These are phyloP conservation scores for Protodeltote pygarga DNA, from an alignment of 2,888 invertebrate genomes.

Conservation along the genomic window DNA sequence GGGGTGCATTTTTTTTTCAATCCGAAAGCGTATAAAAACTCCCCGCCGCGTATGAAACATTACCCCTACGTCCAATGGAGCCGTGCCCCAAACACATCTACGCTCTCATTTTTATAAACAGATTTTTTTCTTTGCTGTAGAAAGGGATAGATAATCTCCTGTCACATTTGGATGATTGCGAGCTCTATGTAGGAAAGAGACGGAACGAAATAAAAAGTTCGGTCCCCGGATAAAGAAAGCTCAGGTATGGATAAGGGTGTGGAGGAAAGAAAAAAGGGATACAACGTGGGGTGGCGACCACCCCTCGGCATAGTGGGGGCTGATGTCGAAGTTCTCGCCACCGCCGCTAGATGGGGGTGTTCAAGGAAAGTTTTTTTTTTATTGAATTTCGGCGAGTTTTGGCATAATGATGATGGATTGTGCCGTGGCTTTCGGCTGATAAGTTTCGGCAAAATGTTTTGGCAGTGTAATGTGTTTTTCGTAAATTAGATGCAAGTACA, in stretches of 20 bases:
- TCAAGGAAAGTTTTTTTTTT: conserved; percentile 77
- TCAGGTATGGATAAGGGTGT: conserved; percentile 86
- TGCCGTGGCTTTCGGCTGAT: conserved; percentile 79
- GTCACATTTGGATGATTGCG: conserved; percentile 45
- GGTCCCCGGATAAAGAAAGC: conserved; percentile 84
- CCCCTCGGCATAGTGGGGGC: conserved; percentile 67
- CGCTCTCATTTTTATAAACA: conserved; percentile 82
- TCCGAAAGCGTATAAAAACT: conserved; percentile 75
- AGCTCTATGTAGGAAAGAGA: conserved; percentile 64
- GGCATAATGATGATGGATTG: conserved; percentile 86
- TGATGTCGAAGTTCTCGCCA: conserved; percentile 66
- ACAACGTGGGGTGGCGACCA: conserved; percentile 77
- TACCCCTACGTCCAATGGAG: conserved; percentile 80
- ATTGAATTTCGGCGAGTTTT: conserved; percentile 84
- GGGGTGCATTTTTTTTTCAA: conserved; percentile 81
- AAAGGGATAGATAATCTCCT: conserved; percentile 60
- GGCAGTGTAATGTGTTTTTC: conserved; percentile 76
- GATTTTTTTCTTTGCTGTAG: conserved; percentile 81
- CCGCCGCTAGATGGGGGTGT: conserved; percentile 82
- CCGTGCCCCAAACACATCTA: conserved; percentile 75
- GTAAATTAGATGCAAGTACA: conserved; percentile 70
- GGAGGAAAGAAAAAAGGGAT: conserved; percentile 85
- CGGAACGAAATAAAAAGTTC: conserved; percentile 80
- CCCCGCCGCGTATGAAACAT: conserved; percentile 83
- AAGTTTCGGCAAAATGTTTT: conserved; percentile 78